phyloP scores from a whole-genome alignment of 2,113 vertebrate genomes.

The Psittacara wagleri region DNA sequence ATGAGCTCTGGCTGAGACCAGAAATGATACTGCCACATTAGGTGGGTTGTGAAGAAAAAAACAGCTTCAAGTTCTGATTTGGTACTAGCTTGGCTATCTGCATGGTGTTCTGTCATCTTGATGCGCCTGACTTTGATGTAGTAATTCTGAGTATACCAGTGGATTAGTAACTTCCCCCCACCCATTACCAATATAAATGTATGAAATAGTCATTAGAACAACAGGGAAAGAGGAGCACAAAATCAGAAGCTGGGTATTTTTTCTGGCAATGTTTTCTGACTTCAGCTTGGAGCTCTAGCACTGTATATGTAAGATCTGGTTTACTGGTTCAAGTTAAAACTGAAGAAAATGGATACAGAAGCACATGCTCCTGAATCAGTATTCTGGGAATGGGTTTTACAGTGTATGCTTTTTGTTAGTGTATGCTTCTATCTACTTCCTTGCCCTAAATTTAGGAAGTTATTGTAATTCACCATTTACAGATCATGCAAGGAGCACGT shows the following conservation, averaged over 20 bases:
- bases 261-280: not conserved
- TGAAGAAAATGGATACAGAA: not conserved
- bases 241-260: not conserved
- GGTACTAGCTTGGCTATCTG: not conserved
- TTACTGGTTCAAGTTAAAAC: not conserved
- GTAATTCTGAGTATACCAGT: not conserved
- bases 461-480: not conserved
- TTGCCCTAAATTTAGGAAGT: not conserved
- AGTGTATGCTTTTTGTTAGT: not conserved
- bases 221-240: not conserved
- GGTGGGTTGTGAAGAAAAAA: not conserved
- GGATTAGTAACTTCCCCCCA: not conserved
- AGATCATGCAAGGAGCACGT: not conserved
- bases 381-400: not conserved
- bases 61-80: not conserved
- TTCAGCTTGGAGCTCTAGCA: not conserved
- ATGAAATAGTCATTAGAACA: not conserved
- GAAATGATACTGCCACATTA: not conserved
- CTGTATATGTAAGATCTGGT: not conserved
- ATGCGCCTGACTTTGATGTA: not conserved
- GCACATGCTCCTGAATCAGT: not conserved
- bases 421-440: not conserved
- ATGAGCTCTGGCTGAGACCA: not conserved
- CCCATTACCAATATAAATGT: not conserved
- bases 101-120: not conserved